These are phyloP conservation scores for Geodia barretti DNA, from an alignment of 37 sponge, comb jelly and placozoan genomes.

Conservation along the genomic window DNA sequence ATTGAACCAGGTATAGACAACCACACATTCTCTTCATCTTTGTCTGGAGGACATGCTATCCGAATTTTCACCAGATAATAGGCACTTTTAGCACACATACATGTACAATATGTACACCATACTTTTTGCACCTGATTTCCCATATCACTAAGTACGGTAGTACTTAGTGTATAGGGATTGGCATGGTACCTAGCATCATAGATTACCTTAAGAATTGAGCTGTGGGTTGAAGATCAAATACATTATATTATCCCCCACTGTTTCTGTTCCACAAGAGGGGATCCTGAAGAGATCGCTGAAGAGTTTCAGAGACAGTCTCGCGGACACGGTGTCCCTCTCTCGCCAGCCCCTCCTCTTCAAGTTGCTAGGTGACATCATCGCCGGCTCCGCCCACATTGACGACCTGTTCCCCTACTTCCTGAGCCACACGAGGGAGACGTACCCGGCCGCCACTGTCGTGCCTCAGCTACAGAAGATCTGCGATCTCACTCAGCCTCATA, in stretches of 20 bases:
- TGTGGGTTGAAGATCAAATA: too few relatives aligned
- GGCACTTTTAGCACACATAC: too few relatives aligned
- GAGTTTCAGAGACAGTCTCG: not conserved
- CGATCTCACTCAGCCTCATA: constrained; percentile 47
- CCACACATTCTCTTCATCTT: not conserved
- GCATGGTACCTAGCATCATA: too few relatives aligned
- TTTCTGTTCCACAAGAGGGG: not conserved
- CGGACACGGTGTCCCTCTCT: not conserved
- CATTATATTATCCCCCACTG: not conserved
- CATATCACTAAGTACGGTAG: too few relatives aligned
- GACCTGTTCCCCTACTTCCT: constrained; percentile 53
- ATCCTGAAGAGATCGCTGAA: not conserved
- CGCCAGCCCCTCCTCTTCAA: not conserved
- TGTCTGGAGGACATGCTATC: too few relatives aligned
- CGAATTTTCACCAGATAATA: too few relatives aligned
- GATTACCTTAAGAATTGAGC: too few relatives aligned
- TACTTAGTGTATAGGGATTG: too few relatives aligned
- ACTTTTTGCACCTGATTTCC: too few relatives aligned
- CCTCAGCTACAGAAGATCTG: constrained; percentile 20
- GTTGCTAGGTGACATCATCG: not conserved
- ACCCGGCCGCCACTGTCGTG: constrained; percentile 6
- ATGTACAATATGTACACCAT: too few relatives aligned
- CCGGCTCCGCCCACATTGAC: constrained; percentile 24
- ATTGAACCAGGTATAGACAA: not conserved
- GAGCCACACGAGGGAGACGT: not conserved